Base-by-base conservation (phyloP, 2,888 invertebrate species). In the Ommatoiulus sabulosus region DNA sequence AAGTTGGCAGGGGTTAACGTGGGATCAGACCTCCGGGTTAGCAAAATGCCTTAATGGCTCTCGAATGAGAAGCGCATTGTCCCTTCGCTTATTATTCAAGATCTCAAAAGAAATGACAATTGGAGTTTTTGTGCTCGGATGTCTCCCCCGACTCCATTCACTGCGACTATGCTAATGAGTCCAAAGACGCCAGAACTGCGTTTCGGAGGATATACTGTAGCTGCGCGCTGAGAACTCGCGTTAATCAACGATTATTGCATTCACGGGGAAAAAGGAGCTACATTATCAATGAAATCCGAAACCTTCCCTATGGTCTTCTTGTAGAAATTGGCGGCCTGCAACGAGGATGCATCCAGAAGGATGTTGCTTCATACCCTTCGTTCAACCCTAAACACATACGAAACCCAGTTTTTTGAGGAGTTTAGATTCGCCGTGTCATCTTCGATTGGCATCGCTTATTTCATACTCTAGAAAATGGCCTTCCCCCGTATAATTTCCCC, bases 391-490 rank as follows among this genome's bases (percentile, higher is more conserved):
- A 52, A 52, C 52, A 52, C 52, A 52, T 52, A 52, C 15, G 52
- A 72, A 72, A 72, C 24, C 72, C 72, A 72, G 24, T 72, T 72
- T 72, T 72, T 24, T 63, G 17, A 63, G 7, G 63, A 20, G 8
- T 72, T 72, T 72, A 72, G 72, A 72, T 72, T 72, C 72, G 72
- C 72, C 72, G 72, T 72, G 72, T 72, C 72, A 72, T 72, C 72
- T 72, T 72, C 72, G 72, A 72, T 72, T 72, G 72, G 72, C 72
- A 72, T 72, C 72, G 72, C 72, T 72, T 72, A 72, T 72, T 72
- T 72, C 72, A 72, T 24, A 72, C 24, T 8, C 72, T 24, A 10
- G 7, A 72, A 72, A 72, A 24, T 8, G 72, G 24, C 72, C 20
- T 7, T n/a, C 24, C 72, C 72, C 72, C 72, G 24, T 24, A 6